These are phyloP conservation scores for Canis aureus DNA, from an alignment of 2,113 vertebrate genomes.

Conservation along the genomic window DNA sequence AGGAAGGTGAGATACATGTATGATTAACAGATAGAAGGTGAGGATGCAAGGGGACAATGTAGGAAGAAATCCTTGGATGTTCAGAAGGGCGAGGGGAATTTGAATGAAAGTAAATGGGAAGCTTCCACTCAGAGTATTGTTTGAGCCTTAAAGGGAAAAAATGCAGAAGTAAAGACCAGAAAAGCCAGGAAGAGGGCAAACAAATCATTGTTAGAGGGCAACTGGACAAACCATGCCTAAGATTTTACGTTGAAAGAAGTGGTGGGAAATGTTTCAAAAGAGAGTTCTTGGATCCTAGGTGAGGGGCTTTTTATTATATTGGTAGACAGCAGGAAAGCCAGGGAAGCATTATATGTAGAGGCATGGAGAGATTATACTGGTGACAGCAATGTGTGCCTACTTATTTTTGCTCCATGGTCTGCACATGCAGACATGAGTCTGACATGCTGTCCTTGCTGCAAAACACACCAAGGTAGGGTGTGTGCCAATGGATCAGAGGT, in stretches of 20 bases:
- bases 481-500: not conserved
- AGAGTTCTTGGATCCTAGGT: not conserved
- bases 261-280: not conserved
- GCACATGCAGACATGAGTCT: too few relatives aligned
- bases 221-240: not conserved
- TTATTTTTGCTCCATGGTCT: not conserved
- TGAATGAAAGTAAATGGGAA: not conserved
- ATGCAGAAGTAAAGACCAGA: not conserved
- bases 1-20: not conserved
- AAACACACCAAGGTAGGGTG: not conserved
- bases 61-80: not conserved
- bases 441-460: not conserved
- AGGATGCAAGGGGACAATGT: too few relatives aligned
- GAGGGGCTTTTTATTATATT: not conserved
- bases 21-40: not conserved
- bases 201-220: too few relatives aligned
- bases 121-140: not conserved
- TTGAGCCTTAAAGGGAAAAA: not conserved
- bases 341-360: accelerated
- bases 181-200: not conserved
- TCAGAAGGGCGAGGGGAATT: not conserved
- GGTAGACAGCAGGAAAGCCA: not conserved
- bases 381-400: not conserved
- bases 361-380: not conserved
- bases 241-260: not conserved